Percentiles rank a stretch among this genome's conserved stretches.
Conservation (phyloP, 30 jellyfish, hydroid and myxozoan species). For the Nemopilema nomurai region DNA sequence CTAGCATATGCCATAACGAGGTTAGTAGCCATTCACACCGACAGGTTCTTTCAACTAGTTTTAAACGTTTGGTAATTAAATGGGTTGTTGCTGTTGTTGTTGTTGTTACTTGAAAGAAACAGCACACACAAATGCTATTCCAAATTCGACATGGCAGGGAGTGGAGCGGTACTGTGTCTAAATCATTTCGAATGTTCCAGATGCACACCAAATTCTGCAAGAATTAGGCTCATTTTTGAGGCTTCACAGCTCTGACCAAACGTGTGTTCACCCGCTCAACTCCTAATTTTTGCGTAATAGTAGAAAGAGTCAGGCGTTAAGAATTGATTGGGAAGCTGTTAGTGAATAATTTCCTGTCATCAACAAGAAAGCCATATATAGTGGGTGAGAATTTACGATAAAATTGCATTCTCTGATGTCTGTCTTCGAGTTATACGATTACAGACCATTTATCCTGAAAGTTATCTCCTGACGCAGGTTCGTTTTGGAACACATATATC, state of each 20-base stretch:
- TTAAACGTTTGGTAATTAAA: too few relatives aligned
- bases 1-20: too few relatives aligned
- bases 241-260: background rate
- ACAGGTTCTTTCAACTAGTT: too few relatives aligned
- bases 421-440: background rate
- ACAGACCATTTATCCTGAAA: too few relatives aligned
- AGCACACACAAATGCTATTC: too few relatives aligned
- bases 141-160: background rate
- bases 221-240: background rate
- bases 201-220: background rate
- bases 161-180: background rate
- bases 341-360: conserved; percentile 32
- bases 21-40: too few relatives aligned
- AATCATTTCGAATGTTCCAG: background rate
- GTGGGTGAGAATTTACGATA: background rate
- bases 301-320: conserved; percentile 12
- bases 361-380: background rate
- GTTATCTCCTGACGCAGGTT: background rate
- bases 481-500: background rate
- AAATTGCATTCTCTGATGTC: background rate
- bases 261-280: conserved; percentile 1
- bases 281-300: conserved; percentile 19
- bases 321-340: conserved; percentile 1
- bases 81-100: too few relatives aligned
- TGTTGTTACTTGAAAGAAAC: too few relatives aligned